Conservation (phyloP, 2,888 invertebrate genomes). For the Melipona bicolor region DNA sequence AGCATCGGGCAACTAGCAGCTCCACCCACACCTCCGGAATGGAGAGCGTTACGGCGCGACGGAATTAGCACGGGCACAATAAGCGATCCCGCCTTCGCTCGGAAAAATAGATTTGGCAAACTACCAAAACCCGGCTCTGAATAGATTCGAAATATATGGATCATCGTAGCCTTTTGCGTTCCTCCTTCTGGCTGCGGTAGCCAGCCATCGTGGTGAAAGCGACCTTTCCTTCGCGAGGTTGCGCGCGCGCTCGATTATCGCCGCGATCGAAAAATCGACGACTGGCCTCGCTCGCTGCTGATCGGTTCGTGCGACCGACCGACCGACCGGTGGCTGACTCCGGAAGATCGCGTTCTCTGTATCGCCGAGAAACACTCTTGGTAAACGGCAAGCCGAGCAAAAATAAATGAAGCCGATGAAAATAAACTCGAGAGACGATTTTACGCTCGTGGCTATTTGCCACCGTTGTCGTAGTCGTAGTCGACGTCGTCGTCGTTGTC, state of each 20-base stretch:
- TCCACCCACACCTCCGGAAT: conserved; percentile 48
- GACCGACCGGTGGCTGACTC: no score
- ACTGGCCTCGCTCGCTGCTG: not conserved
- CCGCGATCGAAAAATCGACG: no score
- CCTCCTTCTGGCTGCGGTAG: conserved; percentile 32
- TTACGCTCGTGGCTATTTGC: conserved; percentile 60
- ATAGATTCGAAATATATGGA: conserved; percentile 82
- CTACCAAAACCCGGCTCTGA: conserved; percentile 79
- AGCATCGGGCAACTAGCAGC: not conserved
- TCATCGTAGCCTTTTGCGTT: conserved; percentile 64
- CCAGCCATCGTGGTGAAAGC: not conserved
- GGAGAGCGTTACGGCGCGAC: conserved; percentile 69
- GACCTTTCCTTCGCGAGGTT: not conserved
- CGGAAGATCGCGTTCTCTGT: not conserved
- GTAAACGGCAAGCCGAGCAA: conserved; percentile 57
- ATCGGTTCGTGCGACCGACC: not conserved
- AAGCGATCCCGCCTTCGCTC: conserved; percentile 81
- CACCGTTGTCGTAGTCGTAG: not conserved
- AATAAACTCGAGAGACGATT: conserved; percentile 75
- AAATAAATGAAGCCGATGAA: conserved; percentile 75
- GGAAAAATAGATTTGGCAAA: conserved; percentile 83
- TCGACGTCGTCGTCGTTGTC: not conserved
- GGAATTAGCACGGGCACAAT: conserved; percentile 82
- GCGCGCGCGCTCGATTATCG: not conserved
- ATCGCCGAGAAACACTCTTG: conserved; percentile 17